Base-by-base conservation (phyloP, 2,113 vertebrate genomes). In the Zootoca vivipara region DNA sequence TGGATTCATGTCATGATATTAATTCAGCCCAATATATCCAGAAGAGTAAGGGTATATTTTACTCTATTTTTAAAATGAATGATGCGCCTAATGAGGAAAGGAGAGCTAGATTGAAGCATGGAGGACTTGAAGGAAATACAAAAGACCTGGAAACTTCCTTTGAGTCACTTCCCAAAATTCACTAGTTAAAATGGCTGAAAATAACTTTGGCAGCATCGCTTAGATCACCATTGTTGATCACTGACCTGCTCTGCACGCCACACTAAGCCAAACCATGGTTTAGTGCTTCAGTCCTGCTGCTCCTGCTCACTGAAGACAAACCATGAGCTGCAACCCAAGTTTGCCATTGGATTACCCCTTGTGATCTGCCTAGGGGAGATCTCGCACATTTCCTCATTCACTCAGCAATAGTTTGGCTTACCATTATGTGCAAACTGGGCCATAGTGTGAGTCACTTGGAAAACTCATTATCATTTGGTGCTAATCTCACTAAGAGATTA, bases 51-150 rank as follows among this genome's bases (percentile, higher is more conserved):
- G 40, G 30, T 22, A 67, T 30, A 5, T 78, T 40, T 13, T 85
- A 77, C 64, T 9, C 20, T 85, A 75, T 85, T n/a, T 52, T 67
- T 46, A 65, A 78, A 85, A 78, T 74, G 46, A 74, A 74, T 85
- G 30, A 26, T 1, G 7, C 30, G 24, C 56, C 67, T 84, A 84
- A 84, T 72, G 52, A 85, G 46, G 69, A 58, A 56, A 38, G 22
- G 83, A 74, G 33, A 62, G 73, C 70, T 85, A 84, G 72, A 84
- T 85, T 74, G 12, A 52, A 75, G 52, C 33, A 58, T 52, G 33
- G 69, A 56, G 52, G 72, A 38, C 22, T 30, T 58, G 26, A 85
- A 85, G 16, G 33, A 18, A 40, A 74, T 64, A 6, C 56, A 40
- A 26, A 64, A 6, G 26, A 85, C 12, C 15, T 40, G 9, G 16